Conservation (phyloP, 2,797 vertebrate species). For the Peromyscus melanophrys region DNA sequence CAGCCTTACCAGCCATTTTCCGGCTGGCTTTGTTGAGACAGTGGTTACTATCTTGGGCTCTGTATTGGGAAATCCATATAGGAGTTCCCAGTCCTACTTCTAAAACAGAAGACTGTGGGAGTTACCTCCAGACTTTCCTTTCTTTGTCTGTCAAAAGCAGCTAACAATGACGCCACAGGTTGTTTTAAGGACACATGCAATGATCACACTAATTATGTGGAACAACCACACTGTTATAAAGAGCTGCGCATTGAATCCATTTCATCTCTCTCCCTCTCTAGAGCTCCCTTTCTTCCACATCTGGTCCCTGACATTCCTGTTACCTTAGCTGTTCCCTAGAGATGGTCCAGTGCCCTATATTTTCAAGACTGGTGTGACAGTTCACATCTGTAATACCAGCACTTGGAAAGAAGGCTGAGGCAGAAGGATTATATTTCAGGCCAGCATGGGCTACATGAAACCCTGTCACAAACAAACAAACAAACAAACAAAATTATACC, state of each 20-base stretch:
- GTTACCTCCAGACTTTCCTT: background rate
- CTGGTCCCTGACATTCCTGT: background rate
- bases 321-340: background rate
- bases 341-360: background rate
- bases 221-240: background rate
- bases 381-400: background rate
- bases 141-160: background rate
- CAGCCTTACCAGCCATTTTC: background rate
- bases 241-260: background rate
- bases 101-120: background rate
- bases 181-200: slow-evolving; percentile 26
- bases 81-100: background rate
- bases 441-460: background rate
- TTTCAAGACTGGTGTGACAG: background rate
- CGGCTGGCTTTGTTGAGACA: background rate
- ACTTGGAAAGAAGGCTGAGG: background rate
- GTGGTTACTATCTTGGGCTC: background rate
- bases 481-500: background rate
- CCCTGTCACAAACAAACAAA: background rate
- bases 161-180: background rate
- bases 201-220: background rate
- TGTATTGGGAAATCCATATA: background rate
- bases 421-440: background rate
- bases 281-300: background rate
- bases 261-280: background rate